These are phyloP conservation scores for Dipodomys spectabilis DNA, from an alignment of 2,113 vertebrate species.

Conservation along the genomic window DNA sequence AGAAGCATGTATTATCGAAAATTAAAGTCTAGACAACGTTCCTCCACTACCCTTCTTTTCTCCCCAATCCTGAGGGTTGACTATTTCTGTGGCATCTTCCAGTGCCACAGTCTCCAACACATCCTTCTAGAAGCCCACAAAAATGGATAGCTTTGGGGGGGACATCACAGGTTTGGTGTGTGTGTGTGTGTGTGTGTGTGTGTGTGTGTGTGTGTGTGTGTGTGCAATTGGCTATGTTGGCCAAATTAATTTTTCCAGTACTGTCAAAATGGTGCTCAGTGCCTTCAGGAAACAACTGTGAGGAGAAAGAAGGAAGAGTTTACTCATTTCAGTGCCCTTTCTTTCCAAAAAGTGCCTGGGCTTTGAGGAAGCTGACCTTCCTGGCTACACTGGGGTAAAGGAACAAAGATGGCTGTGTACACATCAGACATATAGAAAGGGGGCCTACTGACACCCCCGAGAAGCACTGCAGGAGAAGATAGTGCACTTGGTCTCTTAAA, in stretches of 20 bases:
- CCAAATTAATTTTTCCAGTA: not conserved
- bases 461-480: too few relatives aligned
- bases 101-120: not conserved
- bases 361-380: not conserved
- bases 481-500: too few relatives aligned
- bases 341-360: not conserved
- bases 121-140: not conserved
- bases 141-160: not conserved
- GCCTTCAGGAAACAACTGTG: not conserved
- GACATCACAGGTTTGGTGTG: too few relatives aligned
- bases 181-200: too few relatives aligned
- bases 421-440: not conserved
- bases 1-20: constrained; percentile 67
- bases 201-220: too few relatives aligned
- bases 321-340: not conserved
- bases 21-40: not conserved
- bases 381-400: not conserved
- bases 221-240: not conserved
- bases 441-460: too few relatives aligned
- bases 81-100: not conserved
- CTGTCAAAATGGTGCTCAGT: not conserved
- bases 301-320: not conserved
- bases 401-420: not conserved
- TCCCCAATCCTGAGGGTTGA: too few relatives aligned
- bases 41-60: too few relatives aligned